Evolutionary conservation across 2,888 invertebrate species (phyloP).

Genomic region (Pegoplata infirma): DNA sequence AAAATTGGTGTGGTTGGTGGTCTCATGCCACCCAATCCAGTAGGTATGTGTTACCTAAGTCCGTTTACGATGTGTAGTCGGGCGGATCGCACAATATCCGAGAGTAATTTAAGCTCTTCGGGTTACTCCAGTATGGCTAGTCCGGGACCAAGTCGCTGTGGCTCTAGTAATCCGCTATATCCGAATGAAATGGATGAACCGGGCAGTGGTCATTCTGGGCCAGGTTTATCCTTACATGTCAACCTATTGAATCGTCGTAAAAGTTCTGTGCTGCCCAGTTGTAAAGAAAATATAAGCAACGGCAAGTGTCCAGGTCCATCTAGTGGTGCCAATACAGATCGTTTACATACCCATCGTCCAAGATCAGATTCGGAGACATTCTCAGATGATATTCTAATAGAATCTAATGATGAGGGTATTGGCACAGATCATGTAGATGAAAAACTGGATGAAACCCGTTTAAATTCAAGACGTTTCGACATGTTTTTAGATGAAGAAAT

Average conservation of each 20-base stretch:
- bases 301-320: slow-evolving; percentile 63
- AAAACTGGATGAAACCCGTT: slow-evolving; percentile 80
- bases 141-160: slow-evolving; percentile 89
- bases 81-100: slow-evolving; percentile 87
- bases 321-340: slow-evolving; percentile 61
- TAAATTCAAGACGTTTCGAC: slow-evolving; percentile 62
- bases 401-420: slow-evolving; percentile 88
- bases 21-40: slow-evolving; percentile 74
- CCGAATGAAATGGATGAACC: slow-evolving; percentile 87
- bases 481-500: slow-evolving; percentile 67
- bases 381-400: slow-evolving; percentile 85
- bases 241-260: slow-evolving; percentile 80
- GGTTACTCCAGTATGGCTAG: slow-evolving; percentile 92
- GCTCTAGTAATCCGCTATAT: slow-evolving; percentile 88
- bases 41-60: slow-evolving; percentile 86
- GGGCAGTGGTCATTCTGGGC: slow-evolving; percentile 79
- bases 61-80: slow-evolving; percentile 87
- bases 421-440: slow-evolving; percentile 85
- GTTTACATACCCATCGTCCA: slow-evolving; percentile 77
- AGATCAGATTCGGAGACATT: slow-evolving; percentile 87
- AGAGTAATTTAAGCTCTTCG: slow-evolving; percentile 90
- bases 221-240: slow-evolving; percentile 68
- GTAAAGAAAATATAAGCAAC: slow-evolving; percentile 78
- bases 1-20: slow-evolving; percentile 75
- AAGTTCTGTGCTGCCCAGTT: slow-evolving; percentile 82